Conservation (phyloP, 2,888 invertebrate species). For the Nemapogon koenigi region DNA sequence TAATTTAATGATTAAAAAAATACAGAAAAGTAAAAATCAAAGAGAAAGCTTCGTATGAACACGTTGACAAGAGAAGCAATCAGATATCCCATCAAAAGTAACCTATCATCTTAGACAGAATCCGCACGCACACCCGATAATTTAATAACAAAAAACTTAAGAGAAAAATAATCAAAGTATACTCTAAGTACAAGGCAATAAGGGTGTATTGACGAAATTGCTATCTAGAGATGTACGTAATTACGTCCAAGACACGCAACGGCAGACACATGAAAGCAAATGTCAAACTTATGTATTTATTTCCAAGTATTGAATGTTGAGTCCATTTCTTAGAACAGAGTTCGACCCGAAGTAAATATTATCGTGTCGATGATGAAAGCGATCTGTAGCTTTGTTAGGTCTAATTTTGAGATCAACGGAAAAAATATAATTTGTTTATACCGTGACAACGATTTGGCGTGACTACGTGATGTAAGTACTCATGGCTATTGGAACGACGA, state of each 20-base stretch:
- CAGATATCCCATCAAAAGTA: conserved; percentile 56
- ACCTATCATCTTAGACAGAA: conserved; percentile 63
- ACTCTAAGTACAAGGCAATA: conserved; percentile 36
- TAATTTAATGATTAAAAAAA: too few species aligned
- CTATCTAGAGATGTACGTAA: conserved; percentile 34
- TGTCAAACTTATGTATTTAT: conserved; percentile 66
- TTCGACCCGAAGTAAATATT: conserved; percentile 48
- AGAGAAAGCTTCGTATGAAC: conserved; percentile 53
- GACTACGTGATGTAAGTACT: conserved; percentile 25
- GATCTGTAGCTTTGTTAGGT: conserved; percentile 60
- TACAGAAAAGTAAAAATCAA: too few species aligned
- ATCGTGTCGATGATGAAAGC: conserved; percentile 65
- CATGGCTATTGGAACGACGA: conserved; percentile 8
- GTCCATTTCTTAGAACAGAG: conserved; percentile 50
- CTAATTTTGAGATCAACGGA: conserved; percentile 47
- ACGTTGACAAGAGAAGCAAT: conserved; percentile 63
- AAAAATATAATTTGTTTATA: conserved; percentile 43
- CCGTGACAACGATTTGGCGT: conserved; percentile 46
- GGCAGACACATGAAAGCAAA: conserved; percentile 59
- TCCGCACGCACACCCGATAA: conserved; percentile 58
- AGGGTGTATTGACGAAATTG: conserved; percentile 24
- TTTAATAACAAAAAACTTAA: conserved; percentile 58
- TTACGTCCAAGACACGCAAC: conserved; percentile 56
- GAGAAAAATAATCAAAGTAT: conserved; percentile 4
- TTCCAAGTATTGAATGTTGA: conserved; percentile 63